phyloP scores from a whole-genome alignment of 2,113 vertebrate species.

The Myotis lucifugus region DNA sequence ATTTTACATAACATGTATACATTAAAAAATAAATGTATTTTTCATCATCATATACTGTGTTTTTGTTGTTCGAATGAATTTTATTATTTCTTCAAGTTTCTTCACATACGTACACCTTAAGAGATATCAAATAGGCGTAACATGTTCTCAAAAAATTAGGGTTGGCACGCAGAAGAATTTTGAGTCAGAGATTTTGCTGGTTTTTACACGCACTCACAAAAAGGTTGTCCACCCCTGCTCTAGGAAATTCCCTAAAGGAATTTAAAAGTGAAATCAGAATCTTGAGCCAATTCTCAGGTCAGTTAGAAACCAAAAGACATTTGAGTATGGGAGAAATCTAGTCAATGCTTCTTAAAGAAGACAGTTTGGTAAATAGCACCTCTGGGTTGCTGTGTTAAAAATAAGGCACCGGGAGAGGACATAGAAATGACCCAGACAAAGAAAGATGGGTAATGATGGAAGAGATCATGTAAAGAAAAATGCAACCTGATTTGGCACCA shows the following conservation, averaged over 20 bases:
- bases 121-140: no score
- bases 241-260: not conserved
- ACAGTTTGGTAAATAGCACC: not conserved
- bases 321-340: not conserved
- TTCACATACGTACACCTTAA: no score
- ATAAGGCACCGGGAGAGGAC: not conserved
- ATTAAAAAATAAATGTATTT: no score
- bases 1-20: no score
- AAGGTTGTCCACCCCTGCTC: no score
- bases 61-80: no score
- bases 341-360: not conserved
- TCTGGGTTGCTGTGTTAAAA: not conserved
- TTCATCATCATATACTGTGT: no score
- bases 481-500: not conserved
- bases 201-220: no score
- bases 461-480: not conserved
- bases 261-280: constrained; percentile 18
- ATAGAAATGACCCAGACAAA: not conserved
- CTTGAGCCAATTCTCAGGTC: not conserved
- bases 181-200: no score
- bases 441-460: not conserved
- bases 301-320: not conserved
- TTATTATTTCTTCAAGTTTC: no score
- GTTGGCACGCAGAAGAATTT: no score
- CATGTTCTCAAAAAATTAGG: no score